Evolutionary conservation across 1,140 invertebrate species (phyloP).

Genomic region (Drosophila rhopaloa): DNA sequence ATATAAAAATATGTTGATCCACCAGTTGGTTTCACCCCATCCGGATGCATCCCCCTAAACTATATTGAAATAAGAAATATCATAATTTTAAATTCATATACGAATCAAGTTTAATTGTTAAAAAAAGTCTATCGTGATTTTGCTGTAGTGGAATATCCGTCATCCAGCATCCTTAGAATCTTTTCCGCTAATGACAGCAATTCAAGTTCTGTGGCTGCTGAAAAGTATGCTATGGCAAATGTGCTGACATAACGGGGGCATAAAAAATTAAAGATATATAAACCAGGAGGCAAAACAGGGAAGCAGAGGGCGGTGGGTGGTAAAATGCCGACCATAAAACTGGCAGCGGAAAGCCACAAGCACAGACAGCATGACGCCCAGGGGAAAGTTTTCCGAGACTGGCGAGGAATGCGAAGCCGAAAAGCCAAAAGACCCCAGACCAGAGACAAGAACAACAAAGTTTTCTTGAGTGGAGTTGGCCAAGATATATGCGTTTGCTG

Average conservation of each 20-base stretch:
- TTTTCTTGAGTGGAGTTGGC: conserved; percentile 33
- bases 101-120: too few relatives aligned
- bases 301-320: not conserved
- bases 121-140: not conserved
- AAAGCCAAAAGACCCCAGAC: conserved; percentile 33
- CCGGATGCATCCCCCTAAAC: too few relatives aligned
- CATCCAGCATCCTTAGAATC: conserved; percentile 13
- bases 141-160: conserved; percentile 1
- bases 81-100: not conserved
- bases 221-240: conserved; percentile 75
- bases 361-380: conserved; percentile 72
- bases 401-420: conserved; percentile 44
- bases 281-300: conserved; percentile 40
- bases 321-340: conserved; percentile 52
- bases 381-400: conserved; percentile 54
- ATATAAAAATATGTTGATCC: too few relatives aligned
- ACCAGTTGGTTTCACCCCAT: too few relatives aligned
- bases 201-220: conserved; percentile 38
- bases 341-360: conserved; percentile 54
- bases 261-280: conserved; percentile 80
- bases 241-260: conserved; percentile 63
- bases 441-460: conserved; percentile 41
- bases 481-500: conserved; percentile 61
- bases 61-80: too few relatives aligned
- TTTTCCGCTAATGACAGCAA: conserved; percentile 72